phyloP scores from a whole-genome alignment of 2,797 vertebrate genomes.

The Xiphorhynchus erythropygius region DNA sequence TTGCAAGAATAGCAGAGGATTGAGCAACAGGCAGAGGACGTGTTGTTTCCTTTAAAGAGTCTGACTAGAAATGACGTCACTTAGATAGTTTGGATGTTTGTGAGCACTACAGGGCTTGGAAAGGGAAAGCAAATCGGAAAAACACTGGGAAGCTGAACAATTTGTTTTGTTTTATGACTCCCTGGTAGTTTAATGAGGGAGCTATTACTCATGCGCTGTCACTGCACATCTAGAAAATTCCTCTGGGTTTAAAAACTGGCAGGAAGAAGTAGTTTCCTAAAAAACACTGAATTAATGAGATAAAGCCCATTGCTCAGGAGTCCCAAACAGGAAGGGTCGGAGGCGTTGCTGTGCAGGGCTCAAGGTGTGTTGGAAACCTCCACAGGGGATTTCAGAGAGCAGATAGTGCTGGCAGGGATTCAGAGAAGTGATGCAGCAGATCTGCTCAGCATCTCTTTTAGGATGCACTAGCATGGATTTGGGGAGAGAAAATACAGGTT shows the following conservation, averaged over 20 bases:
- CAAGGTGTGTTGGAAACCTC: neutral
- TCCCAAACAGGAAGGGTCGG: slow-evolving; percentile 9
- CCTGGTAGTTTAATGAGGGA: slow-evolving; percentile 40
- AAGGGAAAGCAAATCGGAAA: slow-evolving; percentile 34
- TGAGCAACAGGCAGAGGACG: slow-evolving; percentile 65
- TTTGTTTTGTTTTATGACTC: slow-evolving; percentile 70
- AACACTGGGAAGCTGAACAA: slow-evolving; percentile 63
- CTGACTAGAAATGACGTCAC: slow-evolving; percentile 50
- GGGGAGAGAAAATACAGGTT: neutral
- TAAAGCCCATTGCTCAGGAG: slow-evolving; percentile 2
- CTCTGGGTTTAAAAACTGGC: slow-evolving; percentile 2
- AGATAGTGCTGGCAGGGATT: neutral
- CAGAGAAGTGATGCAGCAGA: neutral
- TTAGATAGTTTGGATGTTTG: slow-evolving; percentile 63
- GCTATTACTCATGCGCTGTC: slow-evolving; percentile 26
- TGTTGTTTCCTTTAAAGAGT: slow-evolving; percentile 58
- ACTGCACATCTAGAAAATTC: slow-evolving; percentile 45
- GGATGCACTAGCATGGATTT: neutral
- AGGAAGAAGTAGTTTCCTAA: slow-evolving; percentile 27
- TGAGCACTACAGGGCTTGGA: slow-evolving; percentile 35
- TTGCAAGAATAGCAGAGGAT: neutral
- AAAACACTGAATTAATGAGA: slow-evolving; percentile 36
- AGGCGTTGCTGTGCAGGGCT: neutral
- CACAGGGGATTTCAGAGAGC: neutral
- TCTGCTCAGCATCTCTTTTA: neutral